Evolutionary conservation across 2,888 invertebrate species (phyloP), one percentile per base, ranked within the genome.

Genomic region (Nephrocerus scutellatus): DNA sequence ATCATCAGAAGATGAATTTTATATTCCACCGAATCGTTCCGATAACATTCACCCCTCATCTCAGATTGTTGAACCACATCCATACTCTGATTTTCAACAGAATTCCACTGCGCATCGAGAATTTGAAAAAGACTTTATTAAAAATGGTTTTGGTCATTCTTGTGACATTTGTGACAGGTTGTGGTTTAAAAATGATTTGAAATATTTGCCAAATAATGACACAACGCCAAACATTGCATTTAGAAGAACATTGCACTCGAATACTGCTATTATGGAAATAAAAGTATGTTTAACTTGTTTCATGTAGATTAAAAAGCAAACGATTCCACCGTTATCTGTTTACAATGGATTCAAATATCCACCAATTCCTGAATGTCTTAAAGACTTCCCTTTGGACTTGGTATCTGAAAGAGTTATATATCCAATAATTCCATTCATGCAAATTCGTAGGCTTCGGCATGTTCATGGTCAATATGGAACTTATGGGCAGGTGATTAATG

Each of bases 401-500:
- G 41, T 55, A 5, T 29, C 41, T 7, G 50, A 53, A 45, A 34
- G 53, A 37, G 32, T 56, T 3, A 48, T 58, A 24, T 36, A 24
- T 22, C 30, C 30, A 19, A 3, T 15, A 22, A 20, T 46, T 38
- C 56, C 46, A 40, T 53, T 49, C 44, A 54, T 55, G 52, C 52
- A 46, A 40, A 49, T 50, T 26, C 30, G 52, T 32, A 35, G 51
- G 29, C 41, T 54, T 29, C 44, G 54, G 28, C 49, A 58, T 47
- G 48, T 51, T 34, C 30, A 55, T 36, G 54, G 52, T 14, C 51
- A 50, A 33, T 51, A 43, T 29, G 53, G 51, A 31, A 53, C 55
- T 28, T 39, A 44, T 16, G 55, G 54, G 6, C 58, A 56, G 29
- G 39, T 56, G 2, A 56, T 56, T 9, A 57, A 58, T 48, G 50